Base-by-base conservation (phyloP, 1,140 invertebrate genomes). In the Neodiprion lecontei region DNA sequence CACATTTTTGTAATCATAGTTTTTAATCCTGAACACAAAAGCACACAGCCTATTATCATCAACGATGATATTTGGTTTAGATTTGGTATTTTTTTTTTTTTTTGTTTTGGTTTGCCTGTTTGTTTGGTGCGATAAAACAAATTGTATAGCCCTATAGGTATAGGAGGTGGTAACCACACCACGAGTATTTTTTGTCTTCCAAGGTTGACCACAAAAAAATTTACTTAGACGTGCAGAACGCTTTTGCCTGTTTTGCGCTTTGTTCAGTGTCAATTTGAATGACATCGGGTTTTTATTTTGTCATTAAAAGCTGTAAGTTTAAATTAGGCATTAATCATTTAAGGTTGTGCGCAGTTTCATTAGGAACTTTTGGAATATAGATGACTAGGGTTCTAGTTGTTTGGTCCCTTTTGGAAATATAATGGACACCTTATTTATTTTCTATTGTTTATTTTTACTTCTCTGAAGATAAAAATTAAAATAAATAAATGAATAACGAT, bases 251-350 rank as follows among this genome's bases (percentile, higher is more conserved):
- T 83, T 80, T 84, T 81, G 84, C 83, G 81, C 83, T 87, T 86
- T 85, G 79, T 40, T 40, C 83, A 73, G 70, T 85, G 83, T 87
- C 82, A 86, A 86, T 87, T 79, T 85, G 81, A 83, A 85, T 79
- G 83, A 87, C 85, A 87, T 86, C 85, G 83, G 79, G 79, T 81
- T 79, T 81, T 83, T 86, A 84, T 87, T 84, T 40, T 86, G 78
- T 85, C 83, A 85, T 83, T 84, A 84, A 80, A 85, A 88, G 88
- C 88, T 89, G 88, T 86, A 89, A 89, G 81, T 89, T 89, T 80
- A 89, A 89, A 89, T 83, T 82, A 88, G 85, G 82, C 78, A 89
- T 89, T 86, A 86, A 85, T 84, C 82, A 88, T 86, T 85, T 84
- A 40, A 81, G 79, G 81, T 72, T 82, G 83, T 79, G 78, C 82